phyloP scores from a whole-genome alignment of 2,888 invertebrate genomes.

The Ophion obscuratus region DNA sequence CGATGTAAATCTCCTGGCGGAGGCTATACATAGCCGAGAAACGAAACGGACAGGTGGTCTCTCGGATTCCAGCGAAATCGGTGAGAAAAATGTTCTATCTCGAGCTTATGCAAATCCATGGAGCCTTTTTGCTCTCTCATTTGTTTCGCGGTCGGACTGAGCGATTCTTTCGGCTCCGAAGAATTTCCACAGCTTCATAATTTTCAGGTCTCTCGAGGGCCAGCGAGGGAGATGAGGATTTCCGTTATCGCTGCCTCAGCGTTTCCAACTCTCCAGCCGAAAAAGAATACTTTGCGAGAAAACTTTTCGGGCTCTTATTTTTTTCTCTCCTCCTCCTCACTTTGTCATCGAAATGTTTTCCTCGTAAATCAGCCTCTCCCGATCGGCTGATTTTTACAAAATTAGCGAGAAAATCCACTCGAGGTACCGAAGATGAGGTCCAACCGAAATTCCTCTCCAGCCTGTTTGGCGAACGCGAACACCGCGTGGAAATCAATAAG shows the following conservation, averaged over 20 bases:
- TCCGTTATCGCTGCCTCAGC: constrained; percentile 22
- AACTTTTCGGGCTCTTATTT: background rate
- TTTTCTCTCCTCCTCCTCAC: background rate
- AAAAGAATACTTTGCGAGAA: background rate
- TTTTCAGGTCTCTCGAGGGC: background rate
- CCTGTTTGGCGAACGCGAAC: constrained; percentile 70
- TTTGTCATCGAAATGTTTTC: too few species aligned
- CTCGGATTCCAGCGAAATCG: constrained; percentile 41
- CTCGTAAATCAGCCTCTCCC: too few species aligned
- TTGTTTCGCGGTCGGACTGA: background rate
- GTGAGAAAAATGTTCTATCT: constrained; percentile 50
- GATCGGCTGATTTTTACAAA: background rate
- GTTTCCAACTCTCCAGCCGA: background rate
- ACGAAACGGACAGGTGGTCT: constrained; percentile 38
- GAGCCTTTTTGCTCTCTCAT: constrained; percentile 6
- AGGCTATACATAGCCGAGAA: constrained; percentile 9
- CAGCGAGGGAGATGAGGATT: constrained; percentile 4
- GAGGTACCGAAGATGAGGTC: constrained; percentile 40
- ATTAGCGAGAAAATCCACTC: constrained; percentile 35
- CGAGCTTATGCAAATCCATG: constrained; percentile 57
- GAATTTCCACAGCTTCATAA: constrained; percentile 20
- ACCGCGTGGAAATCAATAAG: constrained; percentile 78
- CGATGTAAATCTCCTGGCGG: constrained; percentile 37
- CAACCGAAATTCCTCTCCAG: constrained; percentile 68
- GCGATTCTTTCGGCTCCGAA: constrained; percentile 6